Conservation (phyloP, 2,888 invertebrate genomes). For the Leptodirus hochenwartii region DNA sequence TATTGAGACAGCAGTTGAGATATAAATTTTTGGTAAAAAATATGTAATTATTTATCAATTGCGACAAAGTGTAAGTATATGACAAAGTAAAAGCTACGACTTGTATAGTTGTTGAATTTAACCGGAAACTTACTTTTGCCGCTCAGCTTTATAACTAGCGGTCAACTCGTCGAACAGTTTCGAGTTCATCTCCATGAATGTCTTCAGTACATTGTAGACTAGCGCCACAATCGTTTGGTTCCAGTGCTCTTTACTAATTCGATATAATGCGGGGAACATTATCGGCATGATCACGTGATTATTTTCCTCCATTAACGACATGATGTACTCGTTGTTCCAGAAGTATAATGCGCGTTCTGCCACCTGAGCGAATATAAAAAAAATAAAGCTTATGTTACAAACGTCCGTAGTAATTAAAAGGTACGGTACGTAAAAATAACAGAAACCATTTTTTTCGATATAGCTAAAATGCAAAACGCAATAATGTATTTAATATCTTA, state of each 20-base stretch:
- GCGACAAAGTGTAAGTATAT: too few relatives aligned
- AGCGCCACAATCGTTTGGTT: slow-evolving; percentile 99
- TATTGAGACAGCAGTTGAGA: too few relatives aligned
- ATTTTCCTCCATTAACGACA: slow-evolving; percentile 98
- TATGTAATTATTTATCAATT: too few relatives aligned
- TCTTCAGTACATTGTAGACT: slow-evolving; percentile 98
- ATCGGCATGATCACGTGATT: slow-evolving; percentile 97
- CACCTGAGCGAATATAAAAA: slow-evolving; percentile 69
- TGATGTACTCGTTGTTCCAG: slow-evolving; percentile 99
- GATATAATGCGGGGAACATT: slow-evolving; percentile 98
- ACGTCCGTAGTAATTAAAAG: not conserved
- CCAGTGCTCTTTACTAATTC: slow-evolving; percentile 99
- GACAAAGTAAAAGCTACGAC: too few relatives aligned
- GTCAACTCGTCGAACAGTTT: slow-evolving; percentile 98
- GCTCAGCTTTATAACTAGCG: slow-evolving; percentile 95
- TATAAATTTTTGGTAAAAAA: too few relatives aligned
- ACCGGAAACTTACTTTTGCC: slow-evolving; percentile 97
- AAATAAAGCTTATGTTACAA: slow-evolving; percentile 6
- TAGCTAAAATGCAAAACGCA: too few relatives aligned
- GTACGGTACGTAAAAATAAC: not conserved
- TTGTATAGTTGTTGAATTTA: too few relatives aligned
- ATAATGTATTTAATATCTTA: too few relatives aligned
- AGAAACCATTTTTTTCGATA: too few relatives aligned
- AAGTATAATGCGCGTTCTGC: slow-evolving; percentile 98
- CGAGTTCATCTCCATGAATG: slow-evolving; percentile 99